phyloP scores from a whole-genome alignment of 2,797 vertebrate genomes.

The Diceros bicornis region DNA sequence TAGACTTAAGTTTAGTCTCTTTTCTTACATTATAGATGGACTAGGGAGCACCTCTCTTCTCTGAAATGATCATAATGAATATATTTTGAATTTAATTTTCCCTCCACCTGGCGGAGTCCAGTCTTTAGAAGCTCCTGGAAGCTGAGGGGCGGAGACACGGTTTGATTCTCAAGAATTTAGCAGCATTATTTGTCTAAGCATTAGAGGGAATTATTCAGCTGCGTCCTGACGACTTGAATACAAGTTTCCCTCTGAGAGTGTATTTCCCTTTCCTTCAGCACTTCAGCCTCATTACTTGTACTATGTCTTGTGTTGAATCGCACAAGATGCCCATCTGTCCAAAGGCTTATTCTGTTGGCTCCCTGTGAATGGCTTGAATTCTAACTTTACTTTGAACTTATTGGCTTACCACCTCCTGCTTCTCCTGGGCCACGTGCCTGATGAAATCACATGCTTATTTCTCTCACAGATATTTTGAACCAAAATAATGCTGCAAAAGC shows the following conservation, averaged over 20 bases:
- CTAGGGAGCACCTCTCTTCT: not conserved
- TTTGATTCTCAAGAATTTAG: conserved; percentile 65
- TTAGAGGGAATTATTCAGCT: conserved; percentile 70
- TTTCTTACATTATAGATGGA: not conserved
- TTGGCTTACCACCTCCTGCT: not conserved
- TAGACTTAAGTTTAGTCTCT: not conserved
- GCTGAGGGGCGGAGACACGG: not conserved
- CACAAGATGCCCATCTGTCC: not conserved
- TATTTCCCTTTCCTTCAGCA: conserved; percentile 36
- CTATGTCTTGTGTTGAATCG: not conserved
- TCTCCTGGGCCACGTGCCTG: not conserved
- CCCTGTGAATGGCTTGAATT: conserved; percentile 14
- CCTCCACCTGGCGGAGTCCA: not conserved
- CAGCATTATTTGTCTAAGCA: conserved; percentile 70
- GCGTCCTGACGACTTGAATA: conserved; percentile 43
- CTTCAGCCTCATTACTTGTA: not conserved
- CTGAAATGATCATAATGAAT: not conserved
- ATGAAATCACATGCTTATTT: not conserved
- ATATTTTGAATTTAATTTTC: conserved; percentile 29
- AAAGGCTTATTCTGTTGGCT: not conserved
- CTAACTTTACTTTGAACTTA: conserved; percentile 59
- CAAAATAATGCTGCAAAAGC: not conserved
- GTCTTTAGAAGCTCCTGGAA: not conserved
- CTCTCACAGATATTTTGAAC: not conserved
- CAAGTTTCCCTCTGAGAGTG: conserved; percentile 63